phyloP scores from a whole-genome alignment of 2,113 vertebrate species.

The Lophura nycthemera region DNA sequence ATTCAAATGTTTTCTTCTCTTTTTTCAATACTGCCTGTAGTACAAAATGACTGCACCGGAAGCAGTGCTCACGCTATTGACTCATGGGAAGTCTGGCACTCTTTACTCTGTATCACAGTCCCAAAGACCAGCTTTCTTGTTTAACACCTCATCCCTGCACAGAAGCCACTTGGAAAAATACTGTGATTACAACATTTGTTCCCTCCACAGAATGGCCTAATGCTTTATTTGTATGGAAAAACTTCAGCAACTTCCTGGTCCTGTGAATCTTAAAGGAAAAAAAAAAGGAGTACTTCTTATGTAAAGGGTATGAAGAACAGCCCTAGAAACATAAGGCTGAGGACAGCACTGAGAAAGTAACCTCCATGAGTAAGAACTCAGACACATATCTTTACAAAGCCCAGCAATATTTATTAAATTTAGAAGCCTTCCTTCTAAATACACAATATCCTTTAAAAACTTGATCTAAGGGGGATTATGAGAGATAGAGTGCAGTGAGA shows the following conservation, averaged over 20 bases:
- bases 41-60: not conserved
- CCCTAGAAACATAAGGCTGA: not conserved
- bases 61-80: not conserved
- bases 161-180: not conserved
- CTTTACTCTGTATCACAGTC: not conserved
- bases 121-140: not conserved
- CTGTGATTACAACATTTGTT: not conserved
- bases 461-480: constrained; percentile 37
- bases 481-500: constrained; percentile 13
- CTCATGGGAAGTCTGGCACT: not conserved
- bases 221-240: not conserved
- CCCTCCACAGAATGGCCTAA: not conserved
- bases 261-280: not conserved
- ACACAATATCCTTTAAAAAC: constrained; percentile 65
- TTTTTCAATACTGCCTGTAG: not conserved
- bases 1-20: not conserved
- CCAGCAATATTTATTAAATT: constrained; percentile 53
- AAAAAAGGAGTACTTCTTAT: not conserved
- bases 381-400: constrained; percentile 32
- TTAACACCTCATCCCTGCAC: not conserved
- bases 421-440: constrained; percentile 57
- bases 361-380: not conserved
- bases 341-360: not conserved
- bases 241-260: not conserved
- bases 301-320: not conserved